phyloP scores from a whole-genome alignment of 2,888 invertebrate species.

The Exephanes ischioxanthus region DNA sequence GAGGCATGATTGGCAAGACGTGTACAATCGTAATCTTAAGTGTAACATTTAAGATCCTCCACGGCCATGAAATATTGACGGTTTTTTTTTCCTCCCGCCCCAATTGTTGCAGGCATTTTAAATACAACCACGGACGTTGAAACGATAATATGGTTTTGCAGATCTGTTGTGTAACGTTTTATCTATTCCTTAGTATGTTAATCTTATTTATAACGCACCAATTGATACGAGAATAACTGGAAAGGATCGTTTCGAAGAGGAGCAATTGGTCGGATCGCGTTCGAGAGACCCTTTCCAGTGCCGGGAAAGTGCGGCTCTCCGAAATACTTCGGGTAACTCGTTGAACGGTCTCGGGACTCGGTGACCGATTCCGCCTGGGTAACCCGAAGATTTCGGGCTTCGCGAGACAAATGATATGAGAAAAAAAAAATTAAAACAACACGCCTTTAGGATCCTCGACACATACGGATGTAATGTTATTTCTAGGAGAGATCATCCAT shows the following conservation, averaged over 20 bases:
- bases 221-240: conserved; percentile 28
- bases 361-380: conserved; percentile 3
- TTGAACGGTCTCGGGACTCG: conserved; percentile 1
- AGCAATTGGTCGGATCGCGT: background rate
- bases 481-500: conserved; percentile 68
- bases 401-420: conserved; percentile 47
- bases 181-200: conserved; percentile 59
- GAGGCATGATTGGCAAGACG: conserved; percentile 46
- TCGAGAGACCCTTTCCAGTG: conserved; percentile 48
- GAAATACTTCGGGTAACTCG: conserved; percentile 23
- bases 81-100: conserved; percentile 39
- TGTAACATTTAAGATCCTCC: conserved; percentile 45
- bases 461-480: conserved; percentile 70
- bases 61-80: conserved; percentile 67
- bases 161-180: conserved; percentile 50
- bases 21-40: conserved; percentile 55
- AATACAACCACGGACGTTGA: conserved; percentile 52
- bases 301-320: conserved; percentile 2
- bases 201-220: conserved; percentile 64
- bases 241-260: conserved; percentile 44
- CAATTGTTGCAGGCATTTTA: conserved; percentile 63
- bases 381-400: conserved; percentile 59
- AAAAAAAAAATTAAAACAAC: conserved; percentile 42
- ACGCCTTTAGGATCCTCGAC: conserved; percentile 63
- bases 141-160: conserved; percentile 55